These are phyloP conservation scores for Plutomurus gul DNA, from an alignment of 1,140 invertebrate species.

Conservation along the genomic window DNA sequence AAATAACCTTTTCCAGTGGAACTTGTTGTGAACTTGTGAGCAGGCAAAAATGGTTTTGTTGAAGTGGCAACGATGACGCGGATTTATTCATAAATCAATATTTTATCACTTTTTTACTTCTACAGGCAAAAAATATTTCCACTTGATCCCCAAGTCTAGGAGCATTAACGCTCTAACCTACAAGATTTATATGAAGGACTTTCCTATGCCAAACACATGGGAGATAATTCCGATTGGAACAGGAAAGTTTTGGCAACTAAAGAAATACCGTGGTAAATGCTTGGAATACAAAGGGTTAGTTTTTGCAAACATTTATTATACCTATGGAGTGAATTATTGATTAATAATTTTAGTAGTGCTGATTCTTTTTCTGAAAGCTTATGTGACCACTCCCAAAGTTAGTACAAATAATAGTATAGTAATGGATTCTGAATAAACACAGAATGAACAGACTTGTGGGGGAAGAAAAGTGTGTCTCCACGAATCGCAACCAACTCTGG, in stretches of 20 bases:
- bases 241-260: slow-evolving; percentile 36
- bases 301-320: background rate
- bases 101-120: too few relatives aligned
- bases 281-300: slow-evolving; percentile 17
- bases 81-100: too few relatives aligned
- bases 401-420: background rate
- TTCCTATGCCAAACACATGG: slow-evolving; percentile 41
- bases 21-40: background rate
- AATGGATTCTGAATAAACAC: background rate
- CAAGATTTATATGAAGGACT: slow-evolving; percentile 33
- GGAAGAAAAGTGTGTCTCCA: slow-evolving; percentile 29
- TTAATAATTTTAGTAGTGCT: background rate
- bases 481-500: slow-evolving; percentile 25
- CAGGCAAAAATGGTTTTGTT: background rate
- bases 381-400: background rate
- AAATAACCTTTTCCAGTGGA: too few relatives aligned
- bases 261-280: slow-evolving; percentile 39
- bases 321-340: background rate
- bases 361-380: background rate
- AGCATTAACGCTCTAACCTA: slow-evolving; percentile 25
- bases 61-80: too few relatives aligned
- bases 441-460: slow-evolving; percentile 22
- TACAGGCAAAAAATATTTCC: slow-evolving; percentile 31
- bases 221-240: background rate
- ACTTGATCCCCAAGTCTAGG: background rate